Base-by-base conservation (phyloP, 2,113 vertebrate species). In the Suncus etruscus region DNA sequence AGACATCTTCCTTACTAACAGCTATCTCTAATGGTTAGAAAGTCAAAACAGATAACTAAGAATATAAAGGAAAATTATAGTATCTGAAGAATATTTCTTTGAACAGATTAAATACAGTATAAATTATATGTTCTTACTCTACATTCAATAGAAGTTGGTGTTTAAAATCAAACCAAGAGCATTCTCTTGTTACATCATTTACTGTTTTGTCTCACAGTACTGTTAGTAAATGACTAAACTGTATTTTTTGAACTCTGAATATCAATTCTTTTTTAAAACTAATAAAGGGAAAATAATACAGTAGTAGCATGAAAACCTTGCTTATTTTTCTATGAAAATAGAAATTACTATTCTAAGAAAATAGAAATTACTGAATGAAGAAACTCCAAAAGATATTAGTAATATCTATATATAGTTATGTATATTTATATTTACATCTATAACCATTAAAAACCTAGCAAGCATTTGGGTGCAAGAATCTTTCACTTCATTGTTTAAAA, bases 21-120 rank as follows among this genome's bases (percentile, higher is more conserved):
- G 70, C 90, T 95, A 25, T 86, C 74, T 50, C 9, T 94, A 88
- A 90, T 88, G 87, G 63, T 80, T 79, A 22, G 48, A 69, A 91
- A 94, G 91, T 95, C 95, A 95, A 95, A 94, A 89, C 95, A 95
- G 83, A 94, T 15, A 91, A 77, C 68, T 87, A 73, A 92, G 66
- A 63, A 32, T 79, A 87, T 70, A 87, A 90, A 95, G 27, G 51
- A 58, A 77, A 87, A 76, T 82, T 80, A 58, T 1, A 72, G 75
- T 89, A 63, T 65, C 89, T 90, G 72, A 22, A 50, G 82, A 83
- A 66, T 45, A 66, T 31, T n/a, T 22, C 83, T 72, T 27, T 48
- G 29, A 79, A 86, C 80, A 80, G 18, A 29, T 22, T 90, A 90
- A 86, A 61, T 74, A 25, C 24, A 54, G 54, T 47, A 82, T 74